Evolutionary conservation across 2,113 vertebrate genomes (phyloP).

Genomic region (Tor tambroides): DNA sequence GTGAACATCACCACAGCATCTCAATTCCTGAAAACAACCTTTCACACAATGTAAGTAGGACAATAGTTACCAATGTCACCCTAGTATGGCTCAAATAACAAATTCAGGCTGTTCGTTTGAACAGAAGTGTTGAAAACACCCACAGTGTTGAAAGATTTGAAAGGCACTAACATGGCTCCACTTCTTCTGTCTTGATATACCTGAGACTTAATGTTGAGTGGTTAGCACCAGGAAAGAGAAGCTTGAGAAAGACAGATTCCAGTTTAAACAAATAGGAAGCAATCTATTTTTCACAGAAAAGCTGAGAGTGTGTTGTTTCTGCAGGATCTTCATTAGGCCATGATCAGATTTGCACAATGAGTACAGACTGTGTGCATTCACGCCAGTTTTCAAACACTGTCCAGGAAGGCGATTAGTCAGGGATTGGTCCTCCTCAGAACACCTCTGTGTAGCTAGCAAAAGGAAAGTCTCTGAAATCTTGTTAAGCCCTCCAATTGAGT

Average conservation of each 20-base stretch:
- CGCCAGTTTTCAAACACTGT: background rate
- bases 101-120: background rate
- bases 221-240: conserved; percentile 54
- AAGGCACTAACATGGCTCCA: conserved; percentile 53
- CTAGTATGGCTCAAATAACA: conserved; percentile 39
- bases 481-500: background rate
- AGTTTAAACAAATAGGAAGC: background rate
- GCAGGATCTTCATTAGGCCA: background rate
- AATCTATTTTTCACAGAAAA: background rate
- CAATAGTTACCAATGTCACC: conserved; percentile 17
- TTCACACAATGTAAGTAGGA: background rate
- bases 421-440: conserved; percentile 16
- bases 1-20: background rate
- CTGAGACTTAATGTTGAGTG: conserved; percentile 49
- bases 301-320: background rate
- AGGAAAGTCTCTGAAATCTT: background rate
- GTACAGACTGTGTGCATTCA: conserved; percentile 30
- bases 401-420: background rate
- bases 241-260: conserved; percentile 30
- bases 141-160: conserved; percentile 30
- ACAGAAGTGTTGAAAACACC: conserved; percentile 13
- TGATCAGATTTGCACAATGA: conserved; percentile 2
- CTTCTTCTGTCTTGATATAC: conserved; percentile 29
- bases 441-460: background rate
- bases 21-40: conserved; percentile 12